These are phyloP conservation scores for Hippotragus niger DNA, from an alignment of 2,113 vertebrate genomes.

Conservation along the genomic window DNA sequence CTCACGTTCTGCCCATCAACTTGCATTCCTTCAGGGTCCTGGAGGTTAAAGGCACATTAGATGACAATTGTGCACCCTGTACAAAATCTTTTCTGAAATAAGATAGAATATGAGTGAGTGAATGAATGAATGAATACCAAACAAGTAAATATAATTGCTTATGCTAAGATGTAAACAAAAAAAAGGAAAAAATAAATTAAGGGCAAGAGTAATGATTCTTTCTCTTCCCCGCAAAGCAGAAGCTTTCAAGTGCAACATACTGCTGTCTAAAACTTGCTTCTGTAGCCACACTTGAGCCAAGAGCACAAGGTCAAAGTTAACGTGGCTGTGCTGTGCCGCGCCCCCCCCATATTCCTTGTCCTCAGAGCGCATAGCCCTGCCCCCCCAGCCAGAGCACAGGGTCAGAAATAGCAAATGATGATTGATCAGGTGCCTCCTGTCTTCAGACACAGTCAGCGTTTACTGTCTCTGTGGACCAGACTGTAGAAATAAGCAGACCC, in stretches of 20 bases:
- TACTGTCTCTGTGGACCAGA: constrained; percentile 46
- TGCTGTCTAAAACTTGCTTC: not conserved
- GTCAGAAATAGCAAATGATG: constrained; percentile 44
- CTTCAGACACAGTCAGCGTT: constrained; percentile 15
- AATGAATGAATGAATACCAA: not conserved
- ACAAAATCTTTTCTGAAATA: not conserved
- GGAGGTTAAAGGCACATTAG: not conserved
- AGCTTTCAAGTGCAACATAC: not conserved
- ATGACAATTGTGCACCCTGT: not conserved
- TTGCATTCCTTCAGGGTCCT: not conserved
- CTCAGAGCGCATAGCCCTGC: not conserved
- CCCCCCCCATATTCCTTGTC: not conserved
- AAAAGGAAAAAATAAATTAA: not conserved
- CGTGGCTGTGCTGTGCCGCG: not conserved
- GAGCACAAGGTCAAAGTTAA: not conserved
- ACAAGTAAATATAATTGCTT: not conserved
- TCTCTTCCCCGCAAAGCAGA: not conserved
- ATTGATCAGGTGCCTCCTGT: constrained; percentile 50
- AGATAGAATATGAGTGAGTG: not conserved
- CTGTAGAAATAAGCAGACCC: constrained; percentile 48
- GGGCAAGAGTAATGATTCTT: not conserved
- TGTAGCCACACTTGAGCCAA: not conserved
- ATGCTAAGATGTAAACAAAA: not conserved
- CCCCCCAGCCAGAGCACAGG: not conserved
- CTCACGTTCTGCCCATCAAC: not conserved